Base-by-base conservation (phyloP, 2,797 vertebrate species). In the Micrastur ruficollis region DNA sequence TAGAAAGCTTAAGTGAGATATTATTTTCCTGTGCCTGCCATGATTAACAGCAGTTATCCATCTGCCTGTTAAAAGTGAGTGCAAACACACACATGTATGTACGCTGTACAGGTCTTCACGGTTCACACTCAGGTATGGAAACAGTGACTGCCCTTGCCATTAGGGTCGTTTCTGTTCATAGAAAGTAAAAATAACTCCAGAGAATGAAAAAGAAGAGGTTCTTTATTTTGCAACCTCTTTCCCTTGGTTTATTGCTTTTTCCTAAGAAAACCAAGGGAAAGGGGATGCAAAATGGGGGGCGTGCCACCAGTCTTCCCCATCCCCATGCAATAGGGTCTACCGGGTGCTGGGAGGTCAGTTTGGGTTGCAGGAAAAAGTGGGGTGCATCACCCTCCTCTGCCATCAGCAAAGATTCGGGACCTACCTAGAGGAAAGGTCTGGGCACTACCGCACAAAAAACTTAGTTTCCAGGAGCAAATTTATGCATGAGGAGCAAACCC, bases 291-390 rank as follows among this genome's bases (percentile, higher is more conserved):
- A 63, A 34, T 4, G 14, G 10, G n/a, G 3, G 38, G 10, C 36
- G 18, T 71, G 36, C 23, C 36, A 23, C 15, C 38, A 88, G 22
- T 21, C 9, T 63, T 90, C 31, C 36, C 27, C 50, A 63, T 32
- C n/a, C 14, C 38, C 12, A 14, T 12, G 26, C 21, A 71, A 15
- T 5, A 61, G 5, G 27, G 13, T 11, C 31, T 27, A 32, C 19
- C 25, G 36, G 10, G 7, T 55, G 29, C 38, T 62, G 27, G 16
- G 42, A 74, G 25, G 14, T 55, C 23, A 61, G 32, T 40, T 74
- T 0, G 0, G 15, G 31, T 46, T 63, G 20, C 40, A 63, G 65
- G 25, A 70, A 52, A 62, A 83, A 4, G 16, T 55, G 20, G 14
- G 8, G 29, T 46, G 34, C 36, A 27, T 63, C 31, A 71, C 10